Evolutionary conservation across 1,140 invertebrate species (phyloP), one percentile per base, ranked within the genome.

Genomic region (Marisa cornuarietis): DNA sequence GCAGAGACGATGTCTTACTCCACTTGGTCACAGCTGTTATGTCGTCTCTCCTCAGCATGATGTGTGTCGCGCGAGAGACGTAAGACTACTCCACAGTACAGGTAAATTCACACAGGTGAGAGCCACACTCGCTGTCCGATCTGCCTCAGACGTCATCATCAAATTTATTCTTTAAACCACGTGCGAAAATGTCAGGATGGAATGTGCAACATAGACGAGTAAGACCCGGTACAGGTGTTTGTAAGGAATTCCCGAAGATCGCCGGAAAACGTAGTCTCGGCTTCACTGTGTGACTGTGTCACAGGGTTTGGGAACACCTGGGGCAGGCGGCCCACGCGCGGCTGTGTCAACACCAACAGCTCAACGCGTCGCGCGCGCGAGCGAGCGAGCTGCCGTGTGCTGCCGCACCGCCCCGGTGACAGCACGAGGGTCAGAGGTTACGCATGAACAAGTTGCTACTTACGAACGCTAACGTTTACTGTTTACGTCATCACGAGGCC

Each of bases 371-470:
- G 65, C 65, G 65, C 65, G 65, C 65, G 22, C 22, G 65, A 13
- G 26, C 22, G 65, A 13, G 26, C n/a, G 13, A 42, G 22, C 22
- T 13, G 65, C 26, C 65, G 11, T 18, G 54, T 58, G 54, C 54
- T 58, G 77, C 52, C 69, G 72, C 71, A 31, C 61, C 54, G 72
- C 24, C 24, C 31, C 69, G 71, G 51, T 79, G 77, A 82, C 81
- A 79, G 76, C 81, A 82, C 24, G 22, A 76, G 71, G 81, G 81
- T 82, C 78, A 79, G 78, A 82, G 81, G 71, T 82, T 8, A 58
- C 54, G 54, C 54, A 18, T 18, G 31, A 42, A 42, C 31, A 42
- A 42, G 31, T 42, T 42, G 31, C 6, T 42, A 42, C 31, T 42
- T 42, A 42, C 31, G 31, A 42, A 42, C 31, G 31, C 6, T 42